Evolutionary conservation across 2,888 invertebrate species (phyloP).

Genomic region (Cosmorhoe ocellata): DNA sequence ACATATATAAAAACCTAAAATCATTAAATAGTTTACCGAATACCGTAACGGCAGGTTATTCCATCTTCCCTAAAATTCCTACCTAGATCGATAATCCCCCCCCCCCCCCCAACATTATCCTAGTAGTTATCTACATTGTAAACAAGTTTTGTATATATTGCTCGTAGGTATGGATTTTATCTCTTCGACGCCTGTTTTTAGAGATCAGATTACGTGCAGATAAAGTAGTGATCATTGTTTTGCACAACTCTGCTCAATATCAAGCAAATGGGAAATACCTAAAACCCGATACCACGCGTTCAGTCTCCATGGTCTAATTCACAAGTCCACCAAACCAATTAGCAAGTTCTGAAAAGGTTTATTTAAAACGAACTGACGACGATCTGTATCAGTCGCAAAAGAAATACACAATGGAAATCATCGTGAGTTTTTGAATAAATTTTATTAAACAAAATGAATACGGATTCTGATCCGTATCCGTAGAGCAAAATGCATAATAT

Average conservation of each 20-base stretch:
- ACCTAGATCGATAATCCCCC: no score
- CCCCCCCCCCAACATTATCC: no score
- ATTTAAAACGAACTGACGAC: conserved; percentile 30
- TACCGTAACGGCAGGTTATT: no score
- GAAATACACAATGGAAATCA: conserved; percentile 39
- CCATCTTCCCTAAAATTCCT: no score
- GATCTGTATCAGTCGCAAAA: conserved; percentile 35
- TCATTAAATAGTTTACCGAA: no score
- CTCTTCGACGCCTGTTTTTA: conserved; percentile 9
- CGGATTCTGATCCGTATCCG: no score
- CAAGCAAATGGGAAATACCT: conserved; percentile 14
- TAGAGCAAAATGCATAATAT: no score
- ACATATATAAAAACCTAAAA: no score
- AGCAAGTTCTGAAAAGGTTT: conserved; percentile 35
- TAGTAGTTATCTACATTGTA: no score
- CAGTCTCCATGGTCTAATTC: conserved; percentile 4
- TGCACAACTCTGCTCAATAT: conserved; percentile 4
- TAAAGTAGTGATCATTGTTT: not conserved
- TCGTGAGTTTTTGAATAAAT: conserved; percentile 43
- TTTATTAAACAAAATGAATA: no score
- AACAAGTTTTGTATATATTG: no score
- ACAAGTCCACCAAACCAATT: conserved; percentile 41
- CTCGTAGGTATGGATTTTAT: not conserved
- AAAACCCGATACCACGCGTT: conserved; percentile 16
- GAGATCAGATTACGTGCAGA: conserved; percentile 23